Evolutionary conservation across 2,888 invertebrate genomes (phyloP).

Genomic region (Nowickia ferox): DNA sequence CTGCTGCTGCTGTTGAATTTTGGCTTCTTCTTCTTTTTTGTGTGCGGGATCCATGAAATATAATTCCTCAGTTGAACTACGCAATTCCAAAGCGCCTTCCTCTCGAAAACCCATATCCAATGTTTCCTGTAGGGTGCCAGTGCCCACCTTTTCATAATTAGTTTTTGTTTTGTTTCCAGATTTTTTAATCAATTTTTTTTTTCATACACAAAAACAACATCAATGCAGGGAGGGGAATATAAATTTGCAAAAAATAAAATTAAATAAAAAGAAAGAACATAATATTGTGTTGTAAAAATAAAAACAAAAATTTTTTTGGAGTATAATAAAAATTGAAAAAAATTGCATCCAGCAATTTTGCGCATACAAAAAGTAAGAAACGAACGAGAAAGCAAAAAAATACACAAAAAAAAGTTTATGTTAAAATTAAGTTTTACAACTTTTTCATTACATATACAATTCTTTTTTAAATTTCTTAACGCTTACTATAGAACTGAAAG

Average conservation of each 20-base stretch:
- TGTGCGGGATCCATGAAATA: conserved; percentile 89
- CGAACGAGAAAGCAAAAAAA: conserved; percentile 52
- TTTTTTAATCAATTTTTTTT: conserved; percentile 59
- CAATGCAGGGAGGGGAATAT: conserved; percentile 48
- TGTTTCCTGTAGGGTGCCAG: conserved; percentile 84
- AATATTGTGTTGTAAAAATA: conserved; percentile 43
- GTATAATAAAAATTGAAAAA: conserved; percentile 7
- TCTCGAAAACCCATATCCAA: conserved; percentile 86
- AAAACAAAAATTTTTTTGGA: conserved; percentile 38
- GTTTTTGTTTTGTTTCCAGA: conserved; percentile 73
- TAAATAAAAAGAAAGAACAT: neutral
- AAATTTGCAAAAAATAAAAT: neutral
- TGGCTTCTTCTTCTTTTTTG: conserved; percentile 83
- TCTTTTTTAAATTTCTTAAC: neutral
- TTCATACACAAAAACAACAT: conserved; percentile 68
- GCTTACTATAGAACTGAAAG: neutral
- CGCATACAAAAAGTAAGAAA: conserved; percentile 31
- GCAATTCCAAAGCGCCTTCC: conserved; percentile 92
- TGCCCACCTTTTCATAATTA: conserved; percentile 83
- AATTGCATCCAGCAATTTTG: conserved; percentile 62
- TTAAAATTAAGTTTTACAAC: conserved; percentile 53
- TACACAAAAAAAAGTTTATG: conserved; percentile 51
- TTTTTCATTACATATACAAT: conserved; percentile 23
- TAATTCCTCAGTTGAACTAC: conserved; percentile 94
- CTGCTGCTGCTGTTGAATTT: conserved; percentile 81